Evolutionary conservation across 2,888 invertebrate species (phyloP).

Genomic region (Plagodis pulveraria): DNA sequence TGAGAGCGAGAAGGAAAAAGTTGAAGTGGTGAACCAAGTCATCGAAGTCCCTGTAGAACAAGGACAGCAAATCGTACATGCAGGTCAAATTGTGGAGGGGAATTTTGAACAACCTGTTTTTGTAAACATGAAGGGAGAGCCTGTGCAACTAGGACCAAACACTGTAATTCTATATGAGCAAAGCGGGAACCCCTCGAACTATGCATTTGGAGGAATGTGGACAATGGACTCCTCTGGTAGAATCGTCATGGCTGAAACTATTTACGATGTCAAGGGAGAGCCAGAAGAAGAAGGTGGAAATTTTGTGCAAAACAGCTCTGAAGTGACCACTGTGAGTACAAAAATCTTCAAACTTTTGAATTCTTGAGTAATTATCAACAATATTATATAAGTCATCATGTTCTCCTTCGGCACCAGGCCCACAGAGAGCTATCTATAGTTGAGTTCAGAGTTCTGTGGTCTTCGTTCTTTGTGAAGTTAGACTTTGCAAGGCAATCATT

Average conservation of each 20-base stretch:
- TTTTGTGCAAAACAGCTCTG: slow-evolving; percentile 72
- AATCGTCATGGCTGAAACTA: slow-evolving; percentile 82
- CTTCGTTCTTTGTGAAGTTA: no score
- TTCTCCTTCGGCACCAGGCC: no score
- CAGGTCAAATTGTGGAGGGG: slow-evolving; percentile 77
- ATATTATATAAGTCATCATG: no score
- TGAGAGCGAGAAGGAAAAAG: slow-evolving; percentile 72
- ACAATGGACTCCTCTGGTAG: slow-evolving; percentile 79
- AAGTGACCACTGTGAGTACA: slow-evolving; percentile 70
- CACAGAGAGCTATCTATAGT: no score
- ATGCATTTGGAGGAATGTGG: slow-evolving; percentile 81
- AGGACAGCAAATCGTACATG: slow-evolving; percentile 77
- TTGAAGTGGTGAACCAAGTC: slow-evolving; percentile 74
- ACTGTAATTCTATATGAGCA: slow-evolving; percentile 81
- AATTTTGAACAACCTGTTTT: slow-evolving; percentile 82
- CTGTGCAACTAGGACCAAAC: slow-evolving; percentile 78
- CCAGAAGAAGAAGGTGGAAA: slow-evolving; percentile 74
- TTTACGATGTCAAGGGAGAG: slow-evolving; percentile 81
- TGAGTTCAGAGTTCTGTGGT: no score
- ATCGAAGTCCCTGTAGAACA: slow-evolving; percentile 79
- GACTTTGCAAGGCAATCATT: no score
- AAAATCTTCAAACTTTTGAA: neutral
- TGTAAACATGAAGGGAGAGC: slow-evolving; percentile 81
- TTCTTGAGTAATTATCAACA: neutral
- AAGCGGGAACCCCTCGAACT: slow-evolving; percentile 77